Evolutionary conservation across 2,797 vertebrate genomes (phyloP).

Genomic region (Periparus ater): DNA sequence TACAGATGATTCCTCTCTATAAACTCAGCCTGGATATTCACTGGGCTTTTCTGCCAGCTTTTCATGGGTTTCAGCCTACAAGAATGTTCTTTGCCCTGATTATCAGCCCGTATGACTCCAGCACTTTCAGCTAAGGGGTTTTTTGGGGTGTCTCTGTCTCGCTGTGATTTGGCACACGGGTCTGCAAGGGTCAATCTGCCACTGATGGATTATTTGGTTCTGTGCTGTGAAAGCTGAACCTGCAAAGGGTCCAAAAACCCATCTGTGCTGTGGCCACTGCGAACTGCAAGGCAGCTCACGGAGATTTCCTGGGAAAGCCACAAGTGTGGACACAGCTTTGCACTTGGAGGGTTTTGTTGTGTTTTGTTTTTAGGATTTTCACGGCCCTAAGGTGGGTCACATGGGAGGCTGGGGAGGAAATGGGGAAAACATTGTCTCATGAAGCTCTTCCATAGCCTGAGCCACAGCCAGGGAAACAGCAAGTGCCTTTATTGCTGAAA

Average conservation of each 20-base stretch:
- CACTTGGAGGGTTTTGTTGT: neutral
- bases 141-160: neutral
- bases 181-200: neutral
- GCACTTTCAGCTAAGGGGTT: rapidly evolving
- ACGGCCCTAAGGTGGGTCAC: rapidly evolving
- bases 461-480: neutral
- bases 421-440: neutral
- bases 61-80: neutral
- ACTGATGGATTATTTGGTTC: neutral
- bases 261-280: neutral
- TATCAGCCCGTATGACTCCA: neutral
- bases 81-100: neutral
- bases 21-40: neutral
- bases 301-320: neutral
- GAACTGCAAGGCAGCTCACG: neutral
- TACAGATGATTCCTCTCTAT: neutral
- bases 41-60: neutral
- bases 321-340: neutral
- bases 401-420: neutral
- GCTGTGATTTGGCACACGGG: neutral
- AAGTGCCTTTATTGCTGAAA: neutral
- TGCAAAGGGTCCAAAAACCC: neutral
- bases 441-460: neutral
- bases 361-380: neutral
- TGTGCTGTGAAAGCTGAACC: neutral